Base-by-base conservation (phyloP, 2,888 invertebrate species). In the Miltochrista miniata region DNA sequence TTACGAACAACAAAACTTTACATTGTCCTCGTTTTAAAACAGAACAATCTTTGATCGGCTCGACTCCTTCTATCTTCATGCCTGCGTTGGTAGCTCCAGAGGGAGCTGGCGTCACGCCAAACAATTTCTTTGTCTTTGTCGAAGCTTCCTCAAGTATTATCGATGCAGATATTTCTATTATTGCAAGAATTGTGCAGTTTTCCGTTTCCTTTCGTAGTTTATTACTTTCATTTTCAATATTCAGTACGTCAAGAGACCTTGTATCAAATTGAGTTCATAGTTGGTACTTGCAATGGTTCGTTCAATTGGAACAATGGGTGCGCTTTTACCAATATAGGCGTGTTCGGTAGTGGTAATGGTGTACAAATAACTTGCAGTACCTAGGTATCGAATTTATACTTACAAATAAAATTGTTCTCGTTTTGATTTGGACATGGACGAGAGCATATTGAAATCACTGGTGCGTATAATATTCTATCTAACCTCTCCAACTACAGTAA, bases 111-210 rank as follows among this genome's bases (percentile, higher is more conserved):
- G 66, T 55, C 35, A 53, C 59, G 86, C 86, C 86, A 86, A 76
- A 81, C 81, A 74, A 83, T 83, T 86, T 83, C 85, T 88, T 87
- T 87, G 87, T 87, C 87, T 85, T 64, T 80, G 80, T 81, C 80
- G 79, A 77, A 70, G 60, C 72, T 67, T 69, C 72, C 75, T 82
- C 72, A 75, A 82, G 81, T 83, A 80, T 78, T 78, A 76, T 81
- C 76, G 76, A 78, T 80, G 81, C 74, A 74, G 77, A 80, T 82
- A 80, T 82, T 79, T 80, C 77, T 76, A 76, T 85, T 81, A 84
- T 76, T 80, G 76, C 71, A 73, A 66, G 70, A 74, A 70, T 63
- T 62, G 54, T 62, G 60, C 55, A 54, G 55, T 62, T 59, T 57
- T 36, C 37, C 37, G 54, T 59, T 55, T 59, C 48, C 74, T 72